These are phyloP conservation scores for Bostrychus sinensis DNA, from an alignment of 2,113 vertebrate genomes.

Conservation along the genomic window DNA sequence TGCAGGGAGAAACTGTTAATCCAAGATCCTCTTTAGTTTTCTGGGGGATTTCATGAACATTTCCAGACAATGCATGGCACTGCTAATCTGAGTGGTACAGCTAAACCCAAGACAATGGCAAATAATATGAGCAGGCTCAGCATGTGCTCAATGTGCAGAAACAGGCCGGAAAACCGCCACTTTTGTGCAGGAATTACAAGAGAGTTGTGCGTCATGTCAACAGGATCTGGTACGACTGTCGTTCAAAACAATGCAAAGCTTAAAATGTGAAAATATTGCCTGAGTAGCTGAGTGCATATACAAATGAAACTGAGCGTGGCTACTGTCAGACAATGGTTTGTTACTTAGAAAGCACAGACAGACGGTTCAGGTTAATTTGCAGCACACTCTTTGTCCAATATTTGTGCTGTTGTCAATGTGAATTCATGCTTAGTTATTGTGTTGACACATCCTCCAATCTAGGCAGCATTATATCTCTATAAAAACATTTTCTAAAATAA, in stretches of 20 bases:
- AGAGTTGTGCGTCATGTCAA: conserved; percentile 73
- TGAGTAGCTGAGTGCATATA: conserved; percentile 62
- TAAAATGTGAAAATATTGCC: conserved; percentile 67
- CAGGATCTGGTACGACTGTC: conserved; percentile 73
- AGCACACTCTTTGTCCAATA: conserved; percentile 48
- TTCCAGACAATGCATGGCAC: conserved; percentile 77
- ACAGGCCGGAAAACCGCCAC: conserved; percentile 78
- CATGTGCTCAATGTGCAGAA: conserved; percentile 66
- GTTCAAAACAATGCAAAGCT: conserved; percentile 75
- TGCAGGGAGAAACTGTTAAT: conserved; percentile 76
- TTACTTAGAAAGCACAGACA: conserved; percentile 62
- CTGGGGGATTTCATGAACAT: conserved; percentile 82
- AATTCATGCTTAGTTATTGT: not conserved
- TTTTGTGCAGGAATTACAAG: conserved; percentile 79
- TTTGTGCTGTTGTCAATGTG: conserved; percentile 8
- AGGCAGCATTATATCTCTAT: not conserved
- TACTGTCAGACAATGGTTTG: conserved; percentile 61
- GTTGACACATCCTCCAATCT: not conserved
- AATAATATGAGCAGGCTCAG: conserved; percentile 78
- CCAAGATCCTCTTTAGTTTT: conserved; percentile 82
- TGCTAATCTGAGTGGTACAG: conserved; percentile 82
- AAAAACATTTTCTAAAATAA: not conserved
- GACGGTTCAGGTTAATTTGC: conserved; percentile 28
- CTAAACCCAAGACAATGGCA: conserved; percentile 81
- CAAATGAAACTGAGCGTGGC: conserved; percentile 66